Evolutionary conservation across 2,113 vertebrate species (phyloP), one percentile per base, ranked within the genome.

Genomic region (Arenaria interpres): DNA sequence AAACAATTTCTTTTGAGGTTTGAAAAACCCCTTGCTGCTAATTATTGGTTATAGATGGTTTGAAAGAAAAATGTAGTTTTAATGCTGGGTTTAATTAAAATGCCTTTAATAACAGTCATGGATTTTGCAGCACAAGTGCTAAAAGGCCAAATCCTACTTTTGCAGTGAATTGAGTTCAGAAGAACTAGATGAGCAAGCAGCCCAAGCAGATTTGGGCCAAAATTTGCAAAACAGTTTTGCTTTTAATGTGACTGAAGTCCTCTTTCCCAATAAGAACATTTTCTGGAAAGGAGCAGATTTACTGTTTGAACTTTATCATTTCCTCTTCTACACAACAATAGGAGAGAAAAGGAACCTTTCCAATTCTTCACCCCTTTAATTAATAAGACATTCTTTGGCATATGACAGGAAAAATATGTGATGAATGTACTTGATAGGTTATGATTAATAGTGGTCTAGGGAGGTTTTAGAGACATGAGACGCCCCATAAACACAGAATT

Each of bases 81-180:
- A 95, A 94, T 84, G 80, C 96, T 97, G 96, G 86, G 67, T 97
- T 96, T 97, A 96, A 97, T 98, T 98, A 98, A 98, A 98, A 98
- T 97, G 77, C 94, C 85, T 97, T 92, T 96, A 96, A 75, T 96
- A 98, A 91, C 81, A 95, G 95, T 94, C 67, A 95, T 95, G 68
- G 48, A 51, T 96, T 97, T 97, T 97, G 56, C 90, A 95, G 86
- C 84, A 90, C 84, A 90, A 97, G 88, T 91, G 85, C 57, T 88
- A 96, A 93, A 90, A 90, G 63, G 73, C 69, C 75, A 94, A 85
- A 92, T 92, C 37, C 57, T 92, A 4, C 69, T 90, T 95, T 93
- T 95, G 69, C 80, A 89, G 57, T 20, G 41, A 93, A 51, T 28
- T 83, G 77, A 86, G 39, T 81, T 95, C 90, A 93, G 96, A 85